Percentiles rank a stretch among this genome's conserved stretches.
Evolutionary conservation across 2,888 invertebrate genomes (phyloP).

Genomic region (Amitus sp.): DNA sequence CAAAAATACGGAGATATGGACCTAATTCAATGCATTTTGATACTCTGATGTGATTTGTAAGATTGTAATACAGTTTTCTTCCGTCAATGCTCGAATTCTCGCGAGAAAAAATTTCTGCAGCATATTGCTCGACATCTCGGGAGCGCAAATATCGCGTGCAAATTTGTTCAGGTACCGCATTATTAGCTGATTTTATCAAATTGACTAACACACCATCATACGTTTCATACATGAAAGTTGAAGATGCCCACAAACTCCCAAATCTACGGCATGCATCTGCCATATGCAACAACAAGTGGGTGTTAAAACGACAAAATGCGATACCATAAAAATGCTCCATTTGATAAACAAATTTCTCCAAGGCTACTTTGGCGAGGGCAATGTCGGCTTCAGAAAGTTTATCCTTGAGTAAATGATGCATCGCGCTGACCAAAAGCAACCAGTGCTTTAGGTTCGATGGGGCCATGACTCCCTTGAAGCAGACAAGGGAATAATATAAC

Average conservation of each 20-base stretch:
- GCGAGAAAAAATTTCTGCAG: not conserved
- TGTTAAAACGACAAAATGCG: not conserved
- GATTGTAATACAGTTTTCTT: not conserved
- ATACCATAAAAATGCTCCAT: not conserved
- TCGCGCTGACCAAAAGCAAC: constrained; percentile 19
- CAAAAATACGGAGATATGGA: not conserved
- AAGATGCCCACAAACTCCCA: not conserved
- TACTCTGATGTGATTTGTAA: not conserved
- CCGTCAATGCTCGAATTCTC: not conserved
- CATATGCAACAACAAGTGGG: not conserved
- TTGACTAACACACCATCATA: not conserved
- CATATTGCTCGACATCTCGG: not conserved
- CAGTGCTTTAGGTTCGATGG: constrained; percentile 27
- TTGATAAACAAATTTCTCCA: not conserved
- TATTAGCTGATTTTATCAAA: too few relatives aligned
- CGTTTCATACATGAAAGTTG: not conserved
- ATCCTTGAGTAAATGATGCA: not conserved
- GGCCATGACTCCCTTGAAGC: constrained; percentile 13
- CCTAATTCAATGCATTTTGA: constrained; percentile 1
- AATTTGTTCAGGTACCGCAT: not conserved
- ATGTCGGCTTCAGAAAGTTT: not conserved
- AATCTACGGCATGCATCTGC: not conserved
- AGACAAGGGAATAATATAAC: constrained; percentile 5
- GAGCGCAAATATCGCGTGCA: not conserved
- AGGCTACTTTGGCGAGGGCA: not conserved